These are phyloP conservation scores for Hapalemur alaotrensis DNA, from an alignment of 2,797 vertebrate genomes.

Conservation along the genomic window DNA sequence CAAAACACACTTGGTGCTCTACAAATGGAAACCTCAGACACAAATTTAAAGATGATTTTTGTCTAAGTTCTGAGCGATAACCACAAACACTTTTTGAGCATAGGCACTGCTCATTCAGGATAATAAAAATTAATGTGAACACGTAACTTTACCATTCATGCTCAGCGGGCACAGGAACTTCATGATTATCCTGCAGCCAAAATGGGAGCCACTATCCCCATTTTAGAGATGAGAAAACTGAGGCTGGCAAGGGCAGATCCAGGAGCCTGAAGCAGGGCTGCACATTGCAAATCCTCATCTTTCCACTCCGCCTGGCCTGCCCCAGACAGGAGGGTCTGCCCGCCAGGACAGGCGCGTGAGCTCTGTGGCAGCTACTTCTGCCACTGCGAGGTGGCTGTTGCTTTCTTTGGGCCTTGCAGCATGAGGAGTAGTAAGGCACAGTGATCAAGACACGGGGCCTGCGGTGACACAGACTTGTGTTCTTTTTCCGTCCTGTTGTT, in stretches of 20 bases:
- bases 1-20: background rate
- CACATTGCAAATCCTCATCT: background rate
- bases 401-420: background rate
- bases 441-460: background rate
- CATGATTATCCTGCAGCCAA: background rate
- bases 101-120: background rate
- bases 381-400: background rate
- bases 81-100: background rate
- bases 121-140: background rate
- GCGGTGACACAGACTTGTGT: background rate
- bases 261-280: background rate
- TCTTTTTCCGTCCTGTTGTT: background rate
- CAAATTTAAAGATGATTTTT: background rate
- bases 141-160: background rate
- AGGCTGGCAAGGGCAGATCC: background rate
- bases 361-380: background rate
- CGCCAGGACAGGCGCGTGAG: background rate
- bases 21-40: background rate
- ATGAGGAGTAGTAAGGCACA: background rate
- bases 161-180: background rate
- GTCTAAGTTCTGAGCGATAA: background rate
- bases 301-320: too few relatives aligned
- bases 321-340: background rate
- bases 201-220: background rate
- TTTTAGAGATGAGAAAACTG: background rate